Evolutionary conservation across 2,888 invertebrate species (phyloP).

Genomic region (Melieria crassipennis): DNA sequence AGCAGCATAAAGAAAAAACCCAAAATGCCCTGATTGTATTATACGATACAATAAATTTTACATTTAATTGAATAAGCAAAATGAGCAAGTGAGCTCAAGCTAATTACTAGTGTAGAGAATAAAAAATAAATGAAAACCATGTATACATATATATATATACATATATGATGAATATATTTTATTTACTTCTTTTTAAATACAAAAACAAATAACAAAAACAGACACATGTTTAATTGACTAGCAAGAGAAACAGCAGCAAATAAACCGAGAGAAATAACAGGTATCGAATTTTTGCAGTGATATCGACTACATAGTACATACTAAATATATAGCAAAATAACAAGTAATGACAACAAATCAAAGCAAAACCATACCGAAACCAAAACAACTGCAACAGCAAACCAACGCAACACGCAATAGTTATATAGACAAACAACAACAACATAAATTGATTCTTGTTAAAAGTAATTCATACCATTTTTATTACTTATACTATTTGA

Average conservation of each 20-base stretch:
- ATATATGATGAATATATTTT: constrained; percentile 3
- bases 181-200: too few species aligned
- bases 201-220: too few species aligned
- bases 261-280: too few species aligned
- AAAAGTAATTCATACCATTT: constrained; percentile 21
- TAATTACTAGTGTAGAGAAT: background rate
- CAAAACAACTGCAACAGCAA: background rate
- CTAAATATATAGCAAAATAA: background rate
- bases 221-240: too few species aligned
- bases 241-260: too few species aligned
- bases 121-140: background rate
- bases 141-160: background rate
- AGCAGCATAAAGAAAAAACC: too few species aligned
- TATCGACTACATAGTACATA: background rate
- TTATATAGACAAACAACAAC: background rate
- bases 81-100: too few species aligned
- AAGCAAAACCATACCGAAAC: background rate
- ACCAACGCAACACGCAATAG: background rate
- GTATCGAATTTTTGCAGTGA: too few species aligned
- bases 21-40: too few species aligned
- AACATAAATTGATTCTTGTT: constrained; percentile 16
- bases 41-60: too few species aligned
- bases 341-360: background rate
- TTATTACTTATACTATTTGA: constrained; percentile 15
- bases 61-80: too few species aligned